Evolutionary conservation across 2,113 vertebrate species (phyloP).

Genomic region (Oxyura jamaicensis): DNA sequence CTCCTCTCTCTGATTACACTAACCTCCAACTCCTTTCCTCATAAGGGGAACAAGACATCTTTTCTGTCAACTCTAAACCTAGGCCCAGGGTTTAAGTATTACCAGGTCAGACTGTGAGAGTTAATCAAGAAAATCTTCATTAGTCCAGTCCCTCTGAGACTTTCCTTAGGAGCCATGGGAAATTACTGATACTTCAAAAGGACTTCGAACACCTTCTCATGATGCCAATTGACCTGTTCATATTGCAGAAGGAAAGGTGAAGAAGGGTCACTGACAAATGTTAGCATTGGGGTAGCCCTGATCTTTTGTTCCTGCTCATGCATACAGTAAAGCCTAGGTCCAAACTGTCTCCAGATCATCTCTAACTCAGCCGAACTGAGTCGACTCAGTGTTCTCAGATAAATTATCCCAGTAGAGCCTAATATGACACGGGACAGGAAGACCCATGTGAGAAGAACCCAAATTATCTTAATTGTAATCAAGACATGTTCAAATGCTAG

Average conservation of each 20-base stretch:
- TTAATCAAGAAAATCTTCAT: not conserved
- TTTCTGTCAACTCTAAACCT: not conserved
- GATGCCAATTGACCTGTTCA: not conserved
- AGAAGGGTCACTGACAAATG: not conserved
- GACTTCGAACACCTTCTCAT: not conserved
- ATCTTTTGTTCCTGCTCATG: not conserved
- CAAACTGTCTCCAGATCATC: not conserved
- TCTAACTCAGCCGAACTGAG: not conserved
- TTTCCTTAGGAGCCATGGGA: not conserved
- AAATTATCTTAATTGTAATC: not conserved
- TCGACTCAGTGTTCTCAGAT: not conserved
- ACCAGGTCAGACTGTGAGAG: not conserved
- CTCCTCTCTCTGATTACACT: not conserved
- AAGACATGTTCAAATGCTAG: not conserved
- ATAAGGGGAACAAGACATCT: not conserved
- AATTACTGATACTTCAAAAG: not conserved
- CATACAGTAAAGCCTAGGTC: not conserved
- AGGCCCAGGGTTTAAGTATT: not conserved
- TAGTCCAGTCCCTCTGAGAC: accelerated
- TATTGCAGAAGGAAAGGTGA: not conserved
- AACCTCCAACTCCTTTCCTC: not conserved
- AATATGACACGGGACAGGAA: too few relatives aligned
- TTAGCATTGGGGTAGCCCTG: not conserved
- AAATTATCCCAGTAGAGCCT: not conserved
- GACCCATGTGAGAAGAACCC: not conserved